Percentiles rank a stretch among this genome's conserved stretches.
Evolutionary conservation across 1,140 invertebrate species (phyloP).

Genomic region (Epicauta chinensis): DNA sequence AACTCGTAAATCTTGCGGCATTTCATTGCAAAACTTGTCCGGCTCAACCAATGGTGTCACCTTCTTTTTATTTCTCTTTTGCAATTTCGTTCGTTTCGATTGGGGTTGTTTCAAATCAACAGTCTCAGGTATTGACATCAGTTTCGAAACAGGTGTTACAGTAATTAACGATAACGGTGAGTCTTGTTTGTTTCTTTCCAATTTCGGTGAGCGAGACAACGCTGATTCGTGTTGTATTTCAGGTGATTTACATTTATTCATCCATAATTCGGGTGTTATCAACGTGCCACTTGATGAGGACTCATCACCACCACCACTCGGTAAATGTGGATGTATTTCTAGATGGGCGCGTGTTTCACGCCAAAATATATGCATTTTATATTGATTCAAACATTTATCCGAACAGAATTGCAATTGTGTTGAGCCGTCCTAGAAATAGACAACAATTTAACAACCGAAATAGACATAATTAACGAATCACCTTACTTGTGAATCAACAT

Average conservation of each 20-base stretch:
- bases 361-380: slow-evolving; percentile 94
- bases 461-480: background rate
- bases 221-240: slow-evolving; percentile 49
- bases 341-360: slow-evolving; percentile 84
- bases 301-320: slow-evolving; percentile 38
- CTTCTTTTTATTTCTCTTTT: slow-evolving; percentile 44
- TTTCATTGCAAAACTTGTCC: slow-evolving; percentile 21
- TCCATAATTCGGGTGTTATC: slow-evolving; percentile 83
- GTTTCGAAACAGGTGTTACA: slow-evolving; percentile 52
- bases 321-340: slow-evolving; percentile 69
- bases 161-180: slow-evolving; percentile 51
- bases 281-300: slow-evolving; percentile 45
- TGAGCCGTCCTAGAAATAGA: slow-evolving; percentile 59
- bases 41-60: slow-evolving; percentile 30
- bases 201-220: slow-evolving; percentile 36
- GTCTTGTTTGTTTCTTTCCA: slow-evolving; percentile 20
- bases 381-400: slow-evolving; percentile 89
- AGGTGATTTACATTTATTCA: slow-evolving; percentile 67
- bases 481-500: slow-evolving; percentile 74
- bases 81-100: slow-evolving; percentile 44
- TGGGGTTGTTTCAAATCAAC: slow-evolving; percentile 31
- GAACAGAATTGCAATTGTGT: slow-evolving; percentile 76
- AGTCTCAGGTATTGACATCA: slow-evolving; percentile 18
- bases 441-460: background rate
- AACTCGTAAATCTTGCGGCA: slow-evolving; percentile 37